Base-by-base conservation (phyloP, 2,113 vertebrate species). In the Aptenodytes forsteri region DNA sequence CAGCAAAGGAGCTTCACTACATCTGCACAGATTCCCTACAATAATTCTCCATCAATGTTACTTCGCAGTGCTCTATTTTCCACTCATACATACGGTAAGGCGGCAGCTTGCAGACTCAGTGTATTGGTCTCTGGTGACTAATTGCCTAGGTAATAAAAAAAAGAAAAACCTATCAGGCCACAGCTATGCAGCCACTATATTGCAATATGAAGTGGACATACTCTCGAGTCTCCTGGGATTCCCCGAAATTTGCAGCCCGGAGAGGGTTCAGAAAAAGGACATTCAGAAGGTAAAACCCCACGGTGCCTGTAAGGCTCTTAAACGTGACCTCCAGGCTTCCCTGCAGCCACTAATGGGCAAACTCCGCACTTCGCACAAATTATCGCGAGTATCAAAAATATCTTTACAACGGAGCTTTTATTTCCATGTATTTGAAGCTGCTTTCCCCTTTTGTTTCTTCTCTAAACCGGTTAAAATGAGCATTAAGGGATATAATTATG, bases 401-500 rank as follows among this genome's bases (percentile, higher is more conserved):
- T 94, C 97, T 98, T 95, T 59, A 30, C 61, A 96, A 94, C 36
- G 0, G 62, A 91, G 59, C 83, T 97, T 91, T 67, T 71, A 90
- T 92, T 98, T 96, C 95, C 93, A 90, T 92, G 81, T 96, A 97
- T 95, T 95, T 91, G 86, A 97, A 92, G 97, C 86, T 78, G 82
- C 85, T 96, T 97, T 96, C 96, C 92, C 93, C 94, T 97, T 98
- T 98, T 98, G 97, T 98, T 98, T 98, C 97, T 94, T 96, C 97
- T 96, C 90, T 98, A 98, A 98, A 98, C 97, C 64, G 11, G 98
- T 98, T 98, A 98, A 98, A 98, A 98, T 98, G 97, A 98, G 98
- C 97, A 98, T 95, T 96, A 97, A 98, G 97, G 98, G 98, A 98
- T 98, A 97, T 98, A 98, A 98, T 98, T 98, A 98, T 96, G 96